Conservation (phyloP, 2,113 vertebrate genomes). For the Pachyramphus minor region DNA sequence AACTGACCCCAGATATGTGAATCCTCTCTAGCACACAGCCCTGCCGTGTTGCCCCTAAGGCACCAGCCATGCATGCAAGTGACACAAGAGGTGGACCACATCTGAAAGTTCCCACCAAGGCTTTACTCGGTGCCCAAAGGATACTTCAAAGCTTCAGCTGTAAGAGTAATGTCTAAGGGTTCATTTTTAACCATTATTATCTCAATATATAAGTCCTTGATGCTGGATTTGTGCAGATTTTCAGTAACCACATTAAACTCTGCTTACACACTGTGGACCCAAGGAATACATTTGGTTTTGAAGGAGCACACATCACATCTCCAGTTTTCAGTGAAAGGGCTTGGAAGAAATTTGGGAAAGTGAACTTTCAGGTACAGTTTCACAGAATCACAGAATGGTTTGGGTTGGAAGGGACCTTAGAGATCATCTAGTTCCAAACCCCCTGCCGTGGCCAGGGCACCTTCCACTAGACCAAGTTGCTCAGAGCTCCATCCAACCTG, state of each 20-base stretch:
- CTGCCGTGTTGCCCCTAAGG: background rate
- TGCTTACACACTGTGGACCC: background rate
- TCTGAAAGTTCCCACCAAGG: background rate
- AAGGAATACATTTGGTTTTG: background rate
- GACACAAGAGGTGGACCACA: background rate
- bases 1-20: background rate
- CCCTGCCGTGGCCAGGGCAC: background rate
- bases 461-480: background rate
- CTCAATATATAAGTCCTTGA: too few relatives aligned
- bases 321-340: background rate
- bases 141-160: background rate
- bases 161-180: background rate
- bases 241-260: background rate
- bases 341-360: background rate
- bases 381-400: background rate
- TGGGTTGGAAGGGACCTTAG: background rate
- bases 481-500: background rate
- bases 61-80: rapidly evolving
- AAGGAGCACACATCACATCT: rapidly evolving
- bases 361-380: background rate
- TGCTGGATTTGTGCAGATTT: background rate
- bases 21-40: too few relatives aligned
- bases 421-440: background rate
- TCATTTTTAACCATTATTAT: background rate
- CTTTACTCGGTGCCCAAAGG: background rate